Base-by-base conservation (phyloP, 2,113 vertebrate genomes). In the Oncorhynchus nerka region DNA sequence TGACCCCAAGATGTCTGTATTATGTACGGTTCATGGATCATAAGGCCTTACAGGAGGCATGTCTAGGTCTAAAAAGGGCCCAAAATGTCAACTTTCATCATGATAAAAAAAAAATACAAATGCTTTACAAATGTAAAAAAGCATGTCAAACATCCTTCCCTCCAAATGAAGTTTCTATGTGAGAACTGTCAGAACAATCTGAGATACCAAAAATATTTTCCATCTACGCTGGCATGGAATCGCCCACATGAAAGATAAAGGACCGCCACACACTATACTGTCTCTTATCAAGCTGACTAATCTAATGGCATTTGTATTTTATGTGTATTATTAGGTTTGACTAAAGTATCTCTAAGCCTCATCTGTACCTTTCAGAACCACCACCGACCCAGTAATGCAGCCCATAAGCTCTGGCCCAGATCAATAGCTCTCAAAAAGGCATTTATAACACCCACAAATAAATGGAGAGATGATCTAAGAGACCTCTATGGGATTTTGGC, bases 271-370 rank as follows among this genome's bases (percentile, higher is more conserved):
- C 64, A 66, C 64, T 48, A 5, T 15, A 70, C 8, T 16, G 11
- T 13, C 68, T 49, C 39, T 22, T 22, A 34, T 11, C 45, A 26
- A 20, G n/a, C 45, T 49, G 68, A 70, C 39, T 48, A 70, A 49
- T 22, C 11, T 48, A 49, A 48, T 22, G 11, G n/a, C 39, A 70
- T 49, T 68, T 70, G n/a, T 70, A 70, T 48, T 70, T 48, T 12
- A 70, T 48, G 22, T 70, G 19, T 48, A 70, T 22, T 12, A 45
- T 11, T 48, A 70, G 20, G 39, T 45, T 68, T 68, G 4, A 19
- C 32, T 20, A 32, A 67, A 67, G 30, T 68, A 39, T 68, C 67
- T 68, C 67, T 45, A 70, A 48, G 22, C 45, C 45, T 70, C 68
- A 26, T 48, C 68, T 70, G 45, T 70, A 49, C 22, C 22, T 6